Evolutionary conservation across 1,140 invertebrate species (phyloP), one percentile per base, ranked within the genome.

Genomic region (Tetramorium parvispinum): DNA sequence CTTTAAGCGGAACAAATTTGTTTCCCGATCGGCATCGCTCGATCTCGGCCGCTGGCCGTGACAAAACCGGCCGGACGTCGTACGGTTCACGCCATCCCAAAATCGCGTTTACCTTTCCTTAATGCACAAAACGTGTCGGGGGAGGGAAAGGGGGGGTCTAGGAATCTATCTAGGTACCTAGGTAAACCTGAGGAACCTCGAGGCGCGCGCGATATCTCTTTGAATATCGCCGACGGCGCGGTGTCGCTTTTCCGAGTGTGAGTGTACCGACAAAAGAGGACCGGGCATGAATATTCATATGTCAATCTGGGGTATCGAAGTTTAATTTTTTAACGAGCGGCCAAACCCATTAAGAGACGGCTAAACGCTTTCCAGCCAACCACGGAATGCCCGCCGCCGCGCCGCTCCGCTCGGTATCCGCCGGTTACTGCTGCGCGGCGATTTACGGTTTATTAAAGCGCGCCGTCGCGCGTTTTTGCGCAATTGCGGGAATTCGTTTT

Each of bases 111-210:
- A 92, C 91, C 85, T 93, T 91, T 79, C 85, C 75, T 63, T 92
- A 93, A 92, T 93, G 92, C 91, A 93, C 88, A 90, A 93, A 93
- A 92, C 91, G 90, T 90, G 91, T 93, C 77, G 76, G 68, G 27
- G 2, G 40, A 32, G 11, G n/a, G 51, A 6, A 43, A 16, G 57
- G 61, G 49, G 24, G 55, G 27, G 79, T 66, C 85, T 88, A 89
- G 77, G 71, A 88, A 88, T 78, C 86, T 75, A 85, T 77, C 85
- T 57, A 75, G 88, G 88, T 87, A 87, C 88, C 90, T 92, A 92
- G 91, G 87, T 86, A 92, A 92, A 92, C 91, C 57, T 79, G 43
- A n/a, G 46, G 83, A 73, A 59, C 46, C 91, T 43, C 79, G 13
- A 51, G 76, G 51, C 90, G 55, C 90, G 55, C 90, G 63, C 71